These are phyloP conservation scores for Eristalis arbustorum DNA, from an alignment of 2,888 invertebrate genomes.

Conservation along the genomic window DNA sequence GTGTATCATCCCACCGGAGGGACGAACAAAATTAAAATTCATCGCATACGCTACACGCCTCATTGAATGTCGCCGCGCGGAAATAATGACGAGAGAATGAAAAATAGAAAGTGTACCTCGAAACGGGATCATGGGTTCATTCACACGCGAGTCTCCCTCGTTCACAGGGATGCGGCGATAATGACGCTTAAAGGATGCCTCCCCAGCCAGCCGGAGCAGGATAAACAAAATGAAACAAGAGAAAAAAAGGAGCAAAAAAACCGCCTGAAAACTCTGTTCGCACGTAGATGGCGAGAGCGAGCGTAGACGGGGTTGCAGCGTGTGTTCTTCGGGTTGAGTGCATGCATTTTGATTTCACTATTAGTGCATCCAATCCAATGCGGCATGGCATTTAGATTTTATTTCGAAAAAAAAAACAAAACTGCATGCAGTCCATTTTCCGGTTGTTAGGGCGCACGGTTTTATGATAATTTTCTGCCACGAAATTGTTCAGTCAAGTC, in stretches of 20 bases:
- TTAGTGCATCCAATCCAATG: neutral
- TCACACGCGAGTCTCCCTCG: constrained; percentile 21
- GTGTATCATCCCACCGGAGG: neutral
- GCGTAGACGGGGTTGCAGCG: no score
- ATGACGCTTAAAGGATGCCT: constrained; percentile 54
- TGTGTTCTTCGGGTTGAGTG: constrained; percentile 22
- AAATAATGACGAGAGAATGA: constrained; percentile 30
- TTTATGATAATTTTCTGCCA: constrained; percentile 50
- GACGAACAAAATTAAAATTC: constrained; percentile 52
- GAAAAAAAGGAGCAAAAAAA: neutral
- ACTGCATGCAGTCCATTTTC: constrained; percentile 46
- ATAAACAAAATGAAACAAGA: neutral
- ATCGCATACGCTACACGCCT: constrained; percentile 25
- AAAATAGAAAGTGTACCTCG: constrained; percentile 24
- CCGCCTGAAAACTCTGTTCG: constrained; percentile 19
- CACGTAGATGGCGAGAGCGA: constrained; percentile 1
- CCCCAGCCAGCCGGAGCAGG: neutral
- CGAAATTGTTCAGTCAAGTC: neutral
- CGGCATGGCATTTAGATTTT: constrained; percentile 29
- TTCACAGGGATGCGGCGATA: constrained; percentile 19
- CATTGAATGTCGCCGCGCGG: constrained; percentile 37
- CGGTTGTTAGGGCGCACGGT: constrained; percentile 47
- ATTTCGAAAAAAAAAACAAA: constrained; percentile 1
- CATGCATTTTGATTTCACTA: constrained; percentile 42
- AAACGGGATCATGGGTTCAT: constrained; percentile 26